phyloP scores from a whole-genome alignment of 2,888 invertebrate species.

The Seira ritae region DNA sequence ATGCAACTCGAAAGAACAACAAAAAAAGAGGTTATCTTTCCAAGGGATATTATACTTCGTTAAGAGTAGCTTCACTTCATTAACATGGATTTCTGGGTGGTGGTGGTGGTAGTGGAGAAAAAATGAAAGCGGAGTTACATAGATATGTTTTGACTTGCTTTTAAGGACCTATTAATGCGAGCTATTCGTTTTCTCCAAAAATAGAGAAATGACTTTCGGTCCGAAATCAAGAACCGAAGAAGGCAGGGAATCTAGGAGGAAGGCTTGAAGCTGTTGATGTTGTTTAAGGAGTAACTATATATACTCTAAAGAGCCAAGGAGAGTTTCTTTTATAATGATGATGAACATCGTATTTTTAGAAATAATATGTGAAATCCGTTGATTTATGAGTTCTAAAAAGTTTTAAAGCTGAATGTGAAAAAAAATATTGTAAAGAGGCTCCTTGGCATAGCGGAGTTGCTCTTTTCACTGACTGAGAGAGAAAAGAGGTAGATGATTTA shows the following conservation, averaged over 20 bases:
- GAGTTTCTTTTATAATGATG: slow-evolving; percentile 18
- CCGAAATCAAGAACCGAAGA: neutral
- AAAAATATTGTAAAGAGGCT: slow-evolving; percentile 32
- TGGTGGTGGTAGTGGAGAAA: slow-evolving; percentile 22
- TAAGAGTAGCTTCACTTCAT: too few species aligned
- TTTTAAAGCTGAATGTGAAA: slow-evolving; percentile 23
- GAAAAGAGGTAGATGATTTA: slow-evolving; percentile 47
- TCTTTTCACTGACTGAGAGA: slow-evolving; percentile 26
- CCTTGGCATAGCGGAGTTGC: slow-evolving; percentile 5
- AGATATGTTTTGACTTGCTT: too few species aligned
- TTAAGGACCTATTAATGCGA: neutral
- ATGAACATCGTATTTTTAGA: slow-evolving; percentile 31
- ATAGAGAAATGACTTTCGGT: neutral
- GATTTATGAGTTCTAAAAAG: slow-evolving; percentile 57
- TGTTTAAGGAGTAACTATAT: too few species aligned
- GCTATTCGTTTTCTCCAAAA: neutral
- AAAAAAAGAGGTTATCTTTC: neutral
- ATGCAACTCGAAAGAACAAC: slow-evolving; percentile 26
- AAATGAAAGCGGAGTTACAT: slow-evolving; percentile 38
- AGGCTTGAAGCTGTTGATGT: slow-evolving; percentile 2
- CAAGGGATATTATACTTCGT: too few species aligned
- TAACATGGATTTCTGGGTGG: slow-evolving; percentile 33
- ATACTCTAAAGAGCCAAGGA: neutral
- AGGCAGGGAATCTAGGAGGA: neutral
- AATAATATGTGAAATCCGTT: slow-evolving; percentile 48